Evolutionary conservation across 2,113 vertebrate species (phyloP).

Genomic region (Lynx canadensis): DNA sequence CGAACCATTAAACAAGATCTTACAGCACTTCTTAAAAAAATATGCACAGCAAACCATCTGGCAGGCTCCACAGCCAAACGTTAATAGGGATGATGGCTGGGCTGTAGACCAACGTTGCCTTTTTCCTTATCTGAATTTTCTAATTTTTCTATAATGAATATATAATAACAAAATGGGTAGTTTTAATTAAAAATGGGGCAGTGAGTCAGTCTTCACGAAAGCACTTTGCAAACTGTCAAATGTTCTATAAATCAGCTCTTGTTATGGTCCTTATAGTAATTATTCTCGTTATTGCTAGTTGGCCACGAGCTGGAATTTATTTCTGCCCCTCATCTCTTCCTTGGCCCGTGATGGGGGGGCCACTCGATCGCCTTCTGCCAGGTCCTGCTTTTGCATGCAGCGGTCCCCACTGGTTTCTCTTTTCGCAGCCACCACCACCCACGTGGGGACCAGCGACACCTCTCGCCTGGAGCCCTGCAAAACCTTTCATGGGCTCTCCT

Average conservation of each 20-base stretch:
- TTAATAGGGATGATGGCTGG: background rate
- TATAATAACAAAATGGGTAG: conserved; percentile 37
- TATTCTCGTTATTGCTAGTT: background rate
- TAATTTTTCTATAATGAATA: conserved; percentile 37
- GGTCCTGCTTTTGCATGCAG: background rate
- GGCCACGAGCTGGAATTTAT: background rate
- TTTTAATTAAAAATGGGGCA: conserved; percentile 42
- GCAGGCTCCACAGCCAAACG: background rate
- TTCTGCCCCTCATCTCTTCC: background rate
- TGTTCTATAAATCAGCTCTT: background rate
- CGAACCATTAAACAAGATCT: background rate
- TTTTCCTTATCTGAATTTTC: conserved; percentile 5
- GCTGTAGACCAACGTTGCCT: background rate
- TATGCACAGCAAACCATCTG: background rate
- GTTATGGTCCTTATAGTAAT: background rate
- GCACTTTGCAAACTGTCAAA: background rate
- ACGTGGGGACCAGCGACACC: rapidly evolving
- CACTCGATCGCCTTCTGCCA: rapidly evolving
- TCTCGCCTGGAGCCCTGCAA: rapidly evolving
- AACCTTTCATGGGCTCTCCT: background rate
- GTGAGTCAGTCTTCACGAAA: background rate
- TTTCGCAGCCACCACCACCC: background rate
- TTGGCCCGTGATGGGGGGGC: background rate
- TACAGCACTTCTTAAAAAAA: background rate
- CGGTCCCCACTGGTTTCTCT: background rate